Evolutionary conservation across 2,797 vertebrate species (phyloP), one percentile per base, ranked within the genome.

Genomic region (Podarcis siculus): DNA sequence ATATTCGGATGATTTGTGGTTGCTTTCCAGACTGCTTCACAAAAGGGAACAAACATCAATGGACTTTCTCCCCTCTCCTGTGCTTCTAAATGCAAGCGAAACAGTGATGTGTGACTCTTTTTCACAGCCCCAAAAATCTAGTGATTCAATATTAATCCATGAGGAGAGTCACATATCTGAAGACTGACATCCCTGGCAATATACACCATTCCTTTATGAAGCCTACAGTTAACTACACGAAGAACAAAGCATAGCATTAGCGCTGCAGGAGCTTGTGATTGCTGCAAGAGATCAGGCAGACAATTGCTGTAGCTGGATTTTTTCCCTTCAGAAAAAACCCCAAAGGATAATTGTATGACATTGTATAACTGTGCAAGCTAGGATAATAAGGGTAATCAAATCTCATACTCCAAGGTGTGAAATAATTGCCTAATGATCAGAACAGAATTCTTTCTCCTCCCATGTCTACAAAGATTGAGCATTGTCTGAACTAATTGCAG

Each of bases 161-260:
- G 12, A 79, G 69, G 82, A 37, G 86, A 91, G 73, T 21, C 83
- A 86, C 58, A 30, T 1, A 7, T 2, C 23, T 25, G 13, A 39
- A 75, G 81, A 89, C 17, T 42, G 89, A 91, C 86, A 91, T 76
- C 58, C 49, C 84, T 90, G 85, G 87, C 39, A 61, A 86, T 90
- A 90, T 87, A 88, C 85, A 67, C 61, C 45, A 87, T 8, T 9
- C 49, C 89, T 92, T 79, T 83, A 83, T 64, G 55, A 9, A 89
- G 61, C 9, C 1, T 0, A 35, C 0, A 2, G 17, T 0, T 66
- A 80, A 71, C 45, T 90, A 64, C 78, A 79, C 32, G 45, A 88
- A 78, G 73, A 82, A 58, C 66, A 88, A 88, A 82, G 66, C 37
- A 77, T 58, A 82, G 37, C 35, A 71, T 89, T 81, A 91, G 39